Evolutionary conservation across 2,797 vertebrate species (phyloP), one percentile per base, ranked within the genome.

Genomic region (Propithecus perrieri): DNA sequence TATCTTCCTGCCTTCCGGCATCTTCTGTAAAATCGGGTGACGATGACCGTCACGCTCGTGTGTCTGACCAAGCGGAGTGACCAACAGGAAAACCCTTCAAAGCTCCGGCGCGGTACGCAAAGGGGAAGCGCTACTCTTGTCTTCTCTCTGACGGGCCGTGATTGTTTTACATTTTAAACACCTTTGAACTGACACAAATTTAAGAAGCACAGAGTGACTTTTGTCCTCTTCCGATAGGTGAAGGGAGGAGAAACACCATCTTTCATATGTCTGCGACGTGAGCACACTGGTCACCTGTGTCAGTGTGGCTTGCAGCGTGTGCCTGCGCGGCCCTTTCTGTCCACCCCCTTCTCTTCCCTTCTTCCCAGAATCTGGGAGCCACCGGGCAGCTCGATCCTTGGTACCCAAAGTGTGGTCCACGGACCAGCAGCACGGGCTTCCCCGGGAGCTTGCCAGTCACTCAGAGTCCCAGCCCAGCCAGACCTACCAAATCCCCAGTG

Each of bases 101-200:
- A 26, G 48, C 4, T 9, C 3, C 4, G 9, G 22, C 3, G 26
- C 0, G 1, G 5, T 35, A 1, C 3, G 15, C 2, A 5, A 2
- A 35, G 1, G 35, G 1, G 14, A 46, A 10, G 22, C 3, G 35
- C 8, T 4, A 59, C 11, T 28, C 5, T 12, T 20, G 18, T 41
- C 33, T 67, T 13, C 30, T 63, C 30, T 43, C 24, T 6, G 46
- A 11, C 2, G 12, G 35, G 4, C 0, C 26, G 26, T 0, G 0
- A 46, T 41, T 2, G 2, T 20, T 26, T 55, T 5, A 20, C 46
- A 30, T 2, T 24, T 35, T 22, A 4, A 12, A 1, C 20, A 46
- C 18, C 13, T 41, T 74, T 1, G 38, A 48, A 4, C 9, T 8
- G 79, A 26, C 1, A 30, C 7, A 3, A 2, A 24, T n/a, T 15